Evolutionary conservation across 2,888 invertebrate genomes (phyloP), one percentile per base, ranked within the genome.

Genomic region (Marasmarcha lunaedactyla): DNA sequence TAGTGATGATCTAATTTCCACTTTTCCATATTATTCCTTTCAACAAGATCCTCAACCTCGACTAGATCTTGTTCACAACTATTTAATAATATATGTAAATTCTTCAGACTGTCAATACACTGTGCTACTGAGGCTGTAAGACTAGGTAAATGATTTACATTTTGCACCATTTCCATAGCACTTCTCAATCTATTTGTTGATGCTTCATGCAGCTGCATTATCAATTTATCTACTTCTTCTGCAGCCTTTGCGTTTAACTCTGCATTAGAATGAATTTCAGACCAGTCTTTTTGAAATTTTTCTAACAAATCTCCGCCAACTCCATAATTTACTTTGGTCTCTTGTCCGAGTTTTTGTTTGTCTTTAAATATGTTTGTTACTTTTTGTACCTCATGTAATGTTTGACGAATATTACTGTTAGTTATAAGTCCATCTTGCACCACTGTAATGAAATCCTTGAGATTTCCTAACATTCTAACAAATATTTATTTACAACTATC

Each of bases 281-380:
- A 87, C 92, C 92, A 93, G 45, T 89, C 81, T 36, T 87, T 74
- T 62, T 92, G 90, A 64, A 89, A 92, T 63, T 89, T 88, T 46
- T 87, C 86, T 36, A 92, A 65, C 44, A 92, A 70, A 46, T 87
- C 88, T 25, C 88, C 88, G 3, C 92, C 92, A 49, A 90, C 90
- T 55, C 88, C 86, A 38, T 70, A 81, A 48, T 78, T 77, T 1
- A 79, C 76, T 59, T 68, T 72, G 42, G 62, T 69, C 54, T 74
- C 76, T 36, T 49, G 60, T 1, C 50, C 47, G 27, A 61, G 53
- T 53, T 66, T 71, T 36, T 70, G 72, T 49, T 69, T 77, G 34
- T 83, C 83, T 55, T 68, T 73, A 50, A 79, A 81, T 46, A 78
- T 70, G 44, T 71, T 71, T 40, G 59, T 77, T 1, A 78, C 74